Conservation (phyloP, 2,797 vertebrate genomes). For the Pipistrellus nathusii region DNA sequence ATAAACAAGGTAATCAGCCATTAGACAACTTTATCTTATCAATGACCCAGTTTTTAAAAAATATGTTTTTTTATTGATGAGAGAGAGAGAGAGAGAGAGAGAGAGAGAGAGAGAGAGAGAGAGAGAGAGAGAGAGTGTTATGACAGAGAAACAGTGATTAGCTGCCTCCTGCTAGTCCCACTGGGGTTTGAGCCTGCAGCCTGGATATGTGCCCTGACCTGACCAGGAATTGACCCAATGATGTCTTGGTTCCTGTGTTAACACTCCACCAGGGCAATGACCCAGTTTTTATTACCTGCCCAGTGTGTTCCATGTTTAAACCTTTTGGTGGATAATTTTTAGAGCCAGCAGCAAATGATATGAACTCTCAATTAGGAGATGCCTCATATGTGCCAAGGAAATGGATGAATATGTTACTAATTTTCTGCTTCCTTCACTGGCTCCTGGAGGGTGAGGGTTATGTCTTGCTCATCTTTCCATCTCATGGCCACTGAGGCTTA, state of each 20-base stretch:
- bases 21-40: not conserved
- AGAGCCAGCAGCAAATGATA: not conserved
- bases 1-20: not conserved
- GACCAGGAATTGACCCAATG: too few species aligned
- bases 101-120: too few species aligned
- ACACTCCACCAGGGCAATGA: too few species aligned
- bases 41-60: not conserved
- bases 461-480: not conserved
- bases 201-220: too few species aligned
- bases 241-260: too few species aligned
- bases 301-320: conserved; percentile 24
- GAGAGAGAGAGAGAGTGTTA: too few species aligned
- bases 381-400: conserved; percentile 4
- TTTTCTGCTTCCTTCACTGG: conserved; percentile 53
- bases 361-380: not conserved
- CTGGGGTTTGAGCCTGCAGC: too few species aligned
- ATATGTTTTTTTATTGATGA: too few species aligned
- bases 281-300: not conserved
- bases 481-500: not conserved
- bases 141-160: too few species aligned
- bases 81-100: too few species aligned
- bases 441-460: not conserved
- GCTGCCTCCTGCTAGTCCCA: too few species aligned
- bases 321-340: conserved; percentile 41
- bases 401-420: not conserved